These are phyloP conservation scores for Cossypha heuglini DNA, from an alignment of 2,797 vertebrate genomes.

Conservation along the genomic window DNA sequence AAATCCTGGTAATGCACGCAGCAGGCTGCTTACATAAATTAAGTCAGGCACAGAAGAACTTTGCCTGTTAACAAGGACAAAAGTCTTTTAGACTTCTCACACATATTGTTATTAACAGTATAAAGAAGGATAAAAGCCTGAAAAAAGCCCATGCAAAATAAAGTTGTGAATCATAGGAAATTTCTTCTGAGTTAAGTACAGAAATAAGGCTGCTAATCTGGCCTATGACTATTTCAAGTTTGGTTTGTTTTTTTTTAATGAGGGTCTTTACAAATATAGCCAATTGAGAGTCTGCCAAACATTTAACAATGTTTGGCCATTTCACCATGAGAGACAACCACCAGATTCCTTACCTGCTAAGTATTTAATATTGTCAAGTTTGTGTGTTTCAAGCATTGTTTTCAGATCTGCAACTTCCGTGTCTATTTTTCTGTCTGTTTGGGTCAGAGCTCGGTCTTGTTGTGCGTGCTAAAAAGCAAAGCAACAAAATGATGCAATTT, in stretches of 20 bases:
- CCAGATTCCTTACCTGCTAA: conserved; percentile 85
- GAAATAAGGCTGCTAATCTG: background rate
- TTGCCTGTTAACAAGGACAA: background rate
- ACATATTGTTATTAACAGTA: background rate
- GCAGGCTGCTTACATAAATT: background rate
- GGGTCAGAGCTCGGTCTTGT: conserved; percentile 87
- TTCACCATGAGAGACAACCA: background rate
- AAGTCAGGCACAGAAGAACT: background rate
- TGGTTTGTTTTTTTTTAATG: background rate
- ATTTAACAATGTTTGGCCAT: background rate
- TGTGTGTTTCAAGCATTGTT: conserved; percentile 94
- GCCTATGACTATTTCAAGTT: background rate
- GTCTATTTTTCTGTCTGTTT: conserved; percentile 93
- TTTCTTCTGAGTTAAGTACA: background rate
- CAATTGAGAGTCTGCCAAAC: background rate
- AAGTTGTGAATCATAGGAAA: background rate
- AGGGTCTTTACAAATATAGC: background rate
- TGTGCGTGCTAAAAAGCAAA: conserved; percentile 82
- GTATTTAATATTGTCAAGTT: conserved; percentile 97
- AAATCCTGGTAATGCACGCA: background rate
- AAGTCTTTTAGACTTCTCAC: background rate
- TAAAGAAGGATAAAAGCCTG: background rate
- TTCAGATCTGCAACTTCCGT: conserved; percentile 94
- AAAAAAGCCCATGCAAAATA: background rate
- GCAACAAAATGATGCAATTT: background rate